Percentiles rank a stretch among this genome's conserved stretches.
These are phyloP conservation scores for Macropis europaea DNA, from an alignment of 2,888 invertebrate genomes.

Conservation along the genomic window DNA sequence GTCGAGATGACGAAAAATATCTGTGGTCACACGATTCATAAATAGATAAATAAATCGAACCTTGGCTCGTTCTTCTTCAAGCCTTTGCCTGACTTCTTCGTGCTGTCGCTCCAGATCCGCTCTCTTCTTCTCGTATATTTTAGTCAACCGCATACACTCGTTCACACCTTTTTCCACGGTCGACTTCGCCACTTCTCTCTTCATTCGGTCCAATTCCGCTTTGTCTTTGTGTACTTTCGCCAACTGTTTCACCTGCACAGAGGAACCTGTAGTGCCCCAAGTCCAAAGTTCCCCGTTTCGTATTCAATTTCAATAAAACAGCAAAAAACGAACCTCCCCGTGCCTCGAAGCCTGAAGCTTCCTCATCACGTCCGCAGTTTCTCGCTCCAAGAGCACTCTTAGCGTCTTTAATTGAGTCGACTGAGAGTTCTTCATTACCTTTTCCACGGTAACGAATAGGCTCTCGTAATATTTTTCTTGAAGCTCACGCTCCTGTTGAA, in stretches of 20 bases:
- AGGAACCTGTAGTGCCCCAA: no score
- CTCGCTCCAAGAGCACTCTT: slow-evolving; percentile 86
- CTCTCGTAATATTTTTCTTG: slow-evolving; percentile 92
- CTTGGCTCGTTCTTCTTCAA: slow-evolving; percentile 85
- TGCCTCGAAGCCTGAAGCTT: slow-evolving; percentile 90
- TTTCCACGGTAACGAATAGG: slow-evolving; percentile 89
- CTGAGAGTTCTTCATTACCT: slow-evolving; percentile 89
- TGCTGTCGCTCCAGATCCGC: slow-evolving; percentile 89
- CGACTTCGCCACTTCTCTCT: slow-evolving; percentile 89
- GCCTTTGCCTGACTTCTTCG: slow-evolving; percentile 86
- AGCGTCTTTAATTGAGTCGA: slow-evolving; percentile 90
- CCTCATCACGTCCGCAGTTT: slow-evolving; percentile 88
- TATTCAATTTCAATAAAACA: neutral
- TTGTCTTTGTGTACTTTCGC: slow-evolving; percentile 94
- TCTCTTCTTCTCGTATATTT: slow-evolving; percentile 88
- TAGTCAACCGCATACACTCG: slow-evolving; percentile 90
- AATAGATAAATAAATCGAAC: slow-evolving; percentile 75
- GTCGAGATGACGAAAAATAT: neutral
- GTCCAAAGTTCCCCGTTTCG: no score
- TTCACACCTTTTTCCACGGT: slow-evolving; percentile 94
- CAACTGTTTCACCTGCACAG: slow-evolving; percentile 88
- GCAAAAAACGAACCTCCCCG: slow-evolving; percentile 83
- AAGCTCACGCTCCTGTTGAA: slow-evolving; percentile 87
- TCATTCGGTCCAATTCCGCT: slow-evolving; percentile 92
- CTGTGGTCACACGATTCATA: neutral